Evolutionary conservation across 2,113 vertebrate genomes (phyloP).

Genomic region (Seriola aureovittata): DNA sequence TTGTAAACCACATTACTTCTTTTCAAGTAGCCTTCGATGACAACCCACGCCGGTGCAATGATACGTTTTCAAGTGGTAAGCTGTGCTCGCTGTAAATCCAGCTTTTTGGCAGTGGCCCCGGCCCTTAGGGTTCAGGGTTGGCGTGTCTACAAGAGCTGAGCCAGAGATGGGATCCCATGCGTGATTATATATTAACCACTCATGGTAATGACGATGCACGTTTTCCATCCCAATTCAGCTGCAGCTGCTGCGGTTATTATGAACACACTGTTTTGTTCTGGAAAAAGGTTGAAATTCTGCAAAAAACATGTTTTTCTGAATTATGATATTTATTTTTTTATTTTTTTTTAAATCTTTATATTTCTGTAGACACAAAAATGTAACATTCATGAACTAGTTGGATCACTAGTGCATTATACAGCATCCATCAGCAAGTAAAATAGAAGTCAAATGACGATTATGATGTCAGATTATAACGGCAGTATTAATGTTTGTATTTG

Average conservation of each 20-base stretch:
- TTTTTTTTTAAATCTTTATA: too few relatives aligned
- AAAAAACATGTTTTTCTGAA: background rate
- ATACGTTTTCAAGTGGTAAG: constrained; percentile 61
- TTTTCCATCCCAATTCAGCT: constrained; percentile 6
- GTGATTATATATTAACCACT: constrained; percentile 53
- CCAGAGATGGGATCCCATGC: constrained; percentile 42
- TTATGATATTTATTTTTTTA: too few relatives aligned
- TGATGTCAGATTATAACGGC: constrained; percentile 23
- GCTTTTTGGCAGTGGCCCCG: constrained; percentile 51
- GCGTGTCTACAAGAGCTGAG: constrained; percentile 40
- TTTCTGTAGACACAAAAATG: background rate
- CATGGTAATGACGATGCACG: constrained; percentile 37
- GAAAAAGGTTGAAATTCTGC: background rate
- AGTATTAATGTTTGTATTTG: constrained; percentile 37
- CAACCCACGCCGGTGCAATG: constrained; percentile 52
- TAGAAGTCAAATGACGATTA: background rate
- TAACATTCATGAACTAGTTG: background rate
- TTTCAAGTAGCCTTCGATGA: constrained; percentile 60
- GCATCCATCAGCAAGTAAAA: constrained; percentile 19
- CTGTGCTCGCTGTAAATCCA: constrained; percentile 62
- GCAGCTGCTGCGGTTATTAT: constrained; percentile 12
- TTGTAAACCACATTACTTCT: constrained; percentile 56
- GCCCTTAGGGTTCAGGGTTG: constrained; percentile 53
- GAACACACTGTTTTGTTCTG: background rate
- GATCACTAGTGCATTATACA: background rate